Evolutionary conservation across 2,888 invertebrate species (phyloP).

Genomic region (Cerceris ruficornis): DNA sequence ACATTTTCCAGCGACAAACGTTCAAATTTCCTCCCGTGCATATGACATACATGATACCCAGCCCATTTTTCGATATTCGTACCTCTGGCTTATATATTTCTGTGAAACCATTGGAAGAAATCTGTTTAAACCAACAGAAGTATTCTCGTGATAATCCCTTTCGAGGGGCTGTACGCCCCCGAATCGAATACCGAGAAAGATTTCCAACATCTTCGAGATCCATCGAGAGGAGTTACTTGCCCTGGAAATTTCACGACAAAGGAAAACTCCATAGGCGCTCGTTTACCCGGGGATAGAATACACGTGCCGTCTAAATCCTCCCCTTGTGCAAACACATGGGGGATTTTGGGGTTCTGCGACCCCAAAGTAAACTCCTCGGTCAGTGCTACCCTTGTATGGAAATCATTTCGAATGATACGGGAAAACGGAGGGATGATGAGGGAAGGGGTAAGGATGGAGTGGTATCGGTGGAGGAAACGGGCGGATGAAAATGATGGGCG

Average conservation of each 20-base stretch:
- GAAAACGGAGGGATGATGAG: neutral
- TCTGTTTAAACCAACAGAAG: constrained; percentile 2
- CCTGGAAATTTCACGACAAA: neutral
- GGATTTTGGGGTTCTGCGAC: neutral
- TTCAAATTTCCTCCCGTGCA: too few species aligned
- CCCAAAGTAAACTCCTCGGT: constrained; percentile 16
- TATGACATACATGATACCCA: too few species aligned
- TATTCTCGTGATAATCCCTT: constrained; percentile 17
- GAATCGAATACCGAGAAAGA: constrained; percentile 1
- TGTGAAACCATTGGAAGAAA: constrained; percentile 13
- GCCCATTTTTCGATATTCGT: too few species aligned
- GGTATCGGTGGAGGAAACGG: neutral
- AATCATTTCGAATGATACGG: constrained; percentile 4
- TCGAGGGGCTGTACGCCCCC: neutral
- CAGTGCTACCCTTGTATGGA: neutral
- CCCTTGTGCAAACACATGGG: constrained; percentile 26
- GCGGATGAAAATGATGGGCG: neutral
- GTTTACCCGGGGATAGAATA: neutral
- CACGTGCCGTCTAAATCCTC: constrained; percentile 12
- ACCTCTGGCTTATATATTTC: too few species aligned
- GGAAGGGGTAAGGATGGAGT: neutral
- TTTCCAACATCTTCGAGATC: constrained; percentile 16
- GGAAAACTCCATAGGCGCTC: too few species aligned
- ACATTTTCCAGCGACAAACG: too few species aligned
- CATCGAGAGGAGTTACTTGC: neutral